Percentiles rank a stretch among this genome's conserved stretches.
These are phyloP conservation scores for Drosophila erecta DNA, from an alignment of 1,140 invertebrate genomes.

Conservation along the genomic window DNA sequence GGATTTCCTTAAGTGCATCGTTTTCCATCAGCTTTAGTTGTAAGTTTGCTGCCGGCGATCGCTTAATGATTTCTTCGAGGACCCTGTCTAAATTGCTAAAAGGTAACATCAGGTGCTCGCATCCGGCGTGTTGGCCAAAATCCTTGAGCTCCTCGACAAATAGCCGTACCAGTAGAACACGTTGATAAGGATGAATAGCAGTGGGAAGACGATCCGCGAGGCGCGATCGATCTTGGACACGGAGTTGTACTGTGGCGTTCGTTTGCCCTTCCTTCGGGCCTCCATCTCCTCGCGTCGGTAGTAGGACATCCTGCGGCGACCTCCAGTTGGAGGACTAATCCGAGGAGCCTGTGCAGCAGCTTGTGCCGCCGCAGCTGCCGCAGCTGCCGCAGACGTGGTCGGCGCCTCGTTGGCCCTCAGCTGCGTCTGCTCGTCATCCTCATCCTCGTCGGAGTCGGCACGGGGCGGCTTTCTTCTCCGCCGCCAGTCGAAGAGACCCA, in stretches of 20 bases:
- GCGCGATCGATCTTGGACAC: constrained; percentile 92
- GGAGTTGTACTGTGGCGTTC: constrained; percentile 89
- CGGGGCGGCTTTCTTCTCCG: constrained; percentile 35
- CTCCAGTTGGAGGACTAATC: constrained; percentile 39
- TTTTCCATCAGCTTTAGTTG: constrained; percentile 2
- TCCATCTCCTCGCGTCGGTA: constrained; percentile 81
- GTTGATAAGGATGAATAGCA: constrained; percentile 91
- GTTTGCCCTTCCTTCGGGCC: constrained; percentile 85
- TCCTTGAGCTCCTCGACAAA: constrained; percentile 87
- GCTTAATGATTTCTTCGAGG: constrained; percentile 75
- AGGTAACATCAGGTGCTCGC: constrained; percentile 84
- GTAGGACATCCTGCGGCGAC: constrained; percentile 76
- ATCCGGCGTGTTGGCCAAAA: constrained; percentile 67
- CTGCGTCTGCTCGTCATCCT: constrained; percentile 77
- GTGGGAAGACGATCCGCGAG: constrained; percentile 90
- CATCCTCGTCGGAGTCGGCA: constrained; percentile 60
- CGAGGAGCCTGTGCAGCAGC: constrained; percentile 40
- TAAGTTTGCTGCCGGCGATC: constrained; percentile 47
- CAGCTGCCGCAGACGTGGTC: constrained; percentile 59
- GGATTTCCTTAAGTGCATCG: not conserved
- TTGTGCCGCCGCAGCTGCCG: constrained; percentile 53
- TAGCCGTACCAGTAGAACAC: constrained; percentile 93
- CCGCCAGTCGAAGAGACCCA: constrained; percentile 61
- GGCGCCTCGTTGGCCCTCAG: constrained; percentile 58
- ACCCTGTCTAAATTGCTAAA: constrained; percentile 85